These are phyloP conservation scores for Pyralis farinalis DNA, from an alignment of 2,888 invertebrate species.

Conservation along the genomic window DNA sequence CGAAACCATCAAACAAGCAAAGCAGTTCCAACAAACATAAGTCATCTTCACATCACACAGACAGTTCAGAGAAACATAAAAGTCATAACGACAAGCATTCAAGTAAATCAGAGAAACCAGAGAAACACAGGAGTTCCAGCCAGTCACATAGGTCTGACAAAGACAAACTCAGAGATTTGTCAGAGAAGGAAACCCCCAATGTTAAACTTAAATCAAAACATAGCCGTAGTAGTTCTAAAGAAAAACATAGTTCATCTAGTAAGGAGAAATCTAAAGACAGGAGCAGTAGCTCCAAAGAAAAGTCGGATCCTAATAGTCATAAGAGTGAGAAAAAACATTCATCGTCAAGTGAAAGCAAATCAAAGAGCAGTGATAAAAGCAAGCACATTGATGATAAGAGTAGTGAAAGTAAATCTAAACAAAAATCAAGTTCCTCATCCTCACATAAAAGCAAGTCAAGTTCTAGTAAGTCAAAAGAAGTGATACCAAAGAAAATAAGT, in stretches of 20 bases:
- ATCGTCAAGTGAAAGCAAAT: conserved; percentile 48
- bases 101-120: conserved; percentile 28
- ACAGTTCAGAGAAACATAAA: conserved; percentile 42
- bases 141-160: conserved; percentile 32
- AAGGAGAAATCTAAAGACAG: conserved; percentile 60
- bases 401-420: conserved; percentile 53
- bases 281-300: conserved; percentile 61
- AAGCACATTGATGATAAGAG: conserved; percentile 46
- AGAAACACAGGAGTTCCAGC: conserved; percentile 25
- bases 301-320: conserved; percentile 41
- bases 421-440: conserved; percentile 56
- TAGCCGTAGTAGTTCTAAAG: conserved; percentile 51
- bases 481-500: conserved; percentile 63
- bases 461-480: conserved; percentile 56
- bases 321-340: conserved; percentile 58
- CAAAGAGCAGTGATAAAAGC: conserved; percentile 34
- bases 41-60: conserved; percentile 34
- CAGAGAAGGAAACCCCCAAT: conserved; percentile 44
- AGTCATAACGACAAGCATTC: conserved; percentile 24
- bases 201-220: conserved; percentile 48
- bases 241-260: conserved; percentile 57
- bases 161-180: conserved; percentile 34
- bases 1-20: conserved; percentile 22
- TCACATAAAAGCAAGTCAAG: conserved; percentile 51
- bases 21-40: conserved; percentile 37